A percentile compares a stretch with the other conserved stretches of the same genome.
phyloP scores from a whole-genome alignment of 2,888 invertebrate species.

The Apocheima hispidaria region DNA sequence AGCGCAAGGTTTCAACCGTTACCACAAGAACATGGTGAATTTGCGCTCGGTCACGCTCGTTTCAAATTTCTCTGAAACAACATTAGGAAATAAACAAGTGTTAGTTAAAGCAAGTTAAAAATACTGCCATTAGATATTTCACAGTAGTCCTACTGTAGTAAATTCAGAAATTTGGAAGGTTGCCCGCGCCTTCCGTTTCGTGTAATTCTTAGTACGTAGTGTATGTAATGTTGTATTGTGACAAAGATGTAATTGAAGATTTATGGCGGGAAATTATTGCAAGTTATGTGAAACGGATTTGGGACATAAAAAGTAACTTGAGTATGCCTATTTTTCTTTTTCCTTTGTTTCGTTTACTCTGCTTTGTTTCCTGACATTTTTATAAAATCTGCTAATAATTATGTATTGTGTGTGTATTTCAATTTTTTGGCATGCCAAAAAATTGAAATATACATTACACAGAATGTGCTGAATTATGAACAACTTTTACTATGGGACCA shows the following conservation, averaged over 20 bases:
- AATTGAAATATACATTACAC: too few species aligned
- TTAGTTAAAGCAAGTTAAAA: too few species aligned
- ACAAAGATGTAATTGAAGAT: conserved; percentile 28
- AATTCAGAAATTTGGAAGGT: conserved; percentile 50
- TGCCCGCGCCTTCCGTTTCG: conserved; percentile 50
- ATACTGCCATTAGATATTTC: conserved; percentile 19
- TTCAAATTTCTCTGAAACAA: too few species aligned
- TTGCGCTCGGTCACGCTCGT: too few species aligned
- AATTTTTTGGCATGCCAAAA: too few species aligned
- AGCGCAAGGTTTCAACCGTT: too few species aligned
- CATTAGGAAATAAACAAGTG: too few species aligned
- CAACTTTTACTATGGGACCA: too few species aligned
- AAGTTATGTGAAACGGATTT: conserved; percentile 34
- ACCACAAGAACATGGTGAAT: too few species aligned
- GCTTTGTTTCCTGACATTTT: not conserved
- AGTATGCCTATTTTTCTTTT: not conserved
- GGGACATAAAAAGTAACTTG: conserved; percentile 17
- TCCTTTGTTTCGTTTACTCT: not conserved
- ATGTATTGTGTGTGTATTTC: not conserved
- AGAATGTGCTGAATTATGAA: too few species aligned
- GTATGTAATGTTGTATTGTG: conserved; percentile 24
- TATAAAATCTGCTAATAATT: not conserved
- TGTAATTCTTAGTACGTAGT: conserved; percentile 43
- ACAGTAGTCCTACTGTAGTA: conserved; percentile 39
- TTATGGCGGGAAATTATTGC: conserved; percentile 28